These are phyloP conservation scores for Stigmatopora argus DNA, from an alignment of 2,113 vertebrate species.

Conservation along the genomic window DNA sequence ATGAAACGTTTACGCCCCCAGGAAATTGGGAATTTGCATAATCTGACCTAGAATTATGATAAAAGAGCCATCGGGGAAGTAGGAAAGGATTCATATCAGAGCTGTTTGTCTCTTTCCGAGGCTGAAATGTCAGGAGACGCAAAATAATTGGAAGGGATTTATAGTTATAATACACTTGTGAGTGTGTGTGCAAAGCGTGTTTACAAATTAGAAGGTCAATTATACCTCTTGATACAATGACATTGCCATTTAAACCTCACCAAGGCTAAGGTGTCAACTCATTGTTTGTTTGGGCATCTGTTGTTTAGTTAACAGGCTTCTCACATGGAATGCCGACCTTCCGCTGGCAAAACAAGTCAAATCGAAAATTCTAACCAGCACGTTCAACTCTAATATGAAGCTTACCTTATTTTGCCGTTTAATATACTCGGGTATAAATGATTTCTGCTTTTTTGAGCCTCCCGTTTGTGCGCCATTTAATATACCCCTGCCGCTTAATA, in stretches of 20 bases:
- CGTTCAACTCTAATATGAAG: too few species aligned
- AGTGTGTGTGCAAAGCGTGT: conserved; percentile 16
- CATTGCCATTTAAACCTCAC: neutral
- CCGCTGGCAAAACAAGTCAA: neutral
- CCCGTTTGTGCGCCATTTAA: too few species aligned
- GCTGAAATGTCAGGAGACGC: conserved; percentile 59
- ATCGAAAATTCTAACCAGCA: too few species aligned
- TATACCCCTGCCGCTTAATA: too few species aligned
- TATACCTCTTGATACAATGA: conserved; percentile 7
- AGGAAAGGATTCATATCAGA: conserved; percentile 58
- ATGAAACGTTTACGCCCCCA: too few species aligned
- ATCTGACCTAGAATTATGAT: conserved; percentile 67
- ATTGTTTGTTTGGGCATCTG: neutral
- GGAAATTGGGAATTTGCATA: conserved; percentile 59
- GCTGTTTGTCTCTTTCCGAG: conserved; percentile 30
- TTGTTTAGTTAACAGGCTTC: neutral
- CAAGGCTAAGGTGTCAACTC: neutral
- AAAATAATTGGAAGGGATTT: conserved; percentile 60
- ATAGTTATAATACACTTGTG: conserved; percentile 48
- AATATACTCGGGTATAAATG: too few species aligned
- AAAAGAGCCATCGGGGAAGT: conserved; percentile 67
- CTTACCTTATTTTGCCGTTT: too few species aligned
- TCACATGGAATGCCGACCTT: neutral
- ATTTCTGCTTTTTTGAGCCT: too few species aligned
- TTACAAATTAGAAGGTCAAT: conserved; percentile 36